phyloP scores from a whole-genome alignment of 2,113 vertebrate species.

The Syngnathus scovelli region DNA sequence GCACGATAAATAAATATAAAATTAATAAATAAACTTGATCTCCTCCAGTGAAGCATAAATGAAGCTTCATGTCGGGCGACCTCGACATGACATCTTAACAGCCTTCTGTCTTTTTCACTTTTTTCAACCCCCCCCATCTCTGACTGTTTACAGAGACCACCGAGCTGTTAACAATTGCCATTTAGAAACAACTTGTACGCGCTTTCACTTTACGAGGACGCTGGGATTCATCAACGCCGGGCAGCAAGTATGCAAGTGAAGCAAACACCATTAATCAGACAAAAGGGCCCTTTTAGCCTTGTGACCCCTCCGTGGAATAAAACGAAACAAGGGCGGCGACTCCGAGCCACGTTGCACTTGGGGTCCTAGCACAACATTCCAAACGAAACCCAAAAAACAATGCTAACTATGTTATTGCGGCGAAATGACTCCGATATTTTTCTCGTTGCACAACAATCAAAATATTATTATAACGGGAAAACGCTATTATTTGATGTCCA shows the following conservation, averaged over 20 bases:
- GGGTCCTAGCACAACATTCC: neutral
- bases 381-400: neutral
- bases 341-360: neutral
- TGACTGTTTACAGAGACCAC: neutral
- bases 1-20: neutral
- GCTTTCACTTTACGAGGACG: neutral
- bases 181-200: slow-evolving; percentile 3
- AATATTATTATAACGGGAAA: neutral
- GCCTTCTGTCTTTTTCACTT: neutral
- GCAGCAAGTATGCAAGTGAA: neutral
- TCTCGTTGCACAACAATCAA: neutral
- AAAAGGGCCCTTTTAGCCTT: neutral
- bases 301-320: neutral
- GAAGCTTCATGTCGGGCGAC: neutral
- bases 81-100: neutral
- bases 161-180: slow-evolving; percentile 3
- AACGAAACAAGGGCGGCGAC: neutral
- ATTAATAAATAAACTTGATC: neutral
- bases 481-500: neutral
- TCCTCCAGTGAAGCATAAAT: neutral
- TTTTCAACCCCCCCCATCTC: neutral
- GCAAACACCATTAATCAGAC: slow-evolving; percentile 10
- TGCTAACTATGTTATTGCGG: neutral
- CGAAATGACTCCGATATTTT: neutral
- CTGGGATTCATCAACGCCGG: neutral